phyloP scores from a whole-genome alignment of 2,113 vertebrate species.

The Triplophysa dalaica region DNA sequence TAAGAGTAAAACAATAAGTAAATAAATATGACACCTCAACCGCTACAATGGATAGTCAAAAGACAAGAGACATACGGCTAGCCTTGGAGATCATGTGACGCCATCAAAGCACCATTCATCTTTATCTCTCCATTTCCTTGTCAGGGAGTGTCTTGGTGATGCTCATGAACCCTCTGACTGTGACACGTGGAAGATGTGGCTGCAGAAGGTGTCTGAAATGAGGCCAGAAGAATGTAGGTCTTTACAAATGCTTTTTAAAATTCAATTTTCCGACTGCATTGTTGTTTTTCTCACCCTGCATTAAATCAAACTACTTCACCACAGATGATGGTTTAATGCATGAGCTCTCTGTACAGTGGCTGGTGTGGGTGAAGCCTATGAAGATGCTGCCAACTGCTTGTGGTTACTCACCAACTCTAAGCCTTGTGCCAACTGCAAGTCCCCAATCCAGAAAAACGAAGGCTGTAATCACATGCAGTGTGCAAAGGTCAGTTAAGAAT shows the following conservation, averaged over 20 bases:
- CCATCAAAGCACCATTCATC: too few species aligned
- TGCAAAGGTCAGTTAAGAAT: slow-evolving; percentile 82
- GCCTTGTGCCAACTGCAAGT: slow-evolving; percentile 96
- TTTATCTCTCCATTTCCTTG: not conserved
- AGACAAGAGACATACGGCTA: too few species aligned
- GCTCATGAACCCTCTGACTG: slow-evolving; percentile 97
- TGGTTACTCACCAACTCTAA: slow-evolving; percentile 97
- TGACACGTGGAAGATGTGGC: slow-evolving; percentile 94
- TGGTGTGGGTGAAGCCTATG: slow-evolving; percentile 93
- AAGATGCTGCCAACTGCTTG: slow-evolving; percentile 96
- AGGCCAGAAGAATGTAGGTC: slow-evolving; percentile 82
- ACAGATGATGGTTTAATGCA: not conserved
- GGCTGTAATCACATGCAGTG: slow-evolving; percentile 99
- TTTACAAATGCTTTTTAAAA: not conserved
- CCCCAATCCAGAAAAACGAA: slow-evolving; percentile 97
- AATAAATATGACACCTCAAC: too few species aligned
- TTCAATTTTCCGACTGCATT: not conserved
- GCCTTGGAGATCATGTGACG: not conserved
- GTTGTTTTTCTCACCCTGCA: not conserved
- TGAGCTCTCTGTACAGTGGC: slow-evolving; percentile 75
- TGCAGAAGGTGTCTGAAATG: slow-evolving; percentile 94
- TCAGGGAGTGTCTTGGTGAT: slow-evolving; percentile 59
- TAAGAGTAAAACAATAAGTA: too few species aligned
- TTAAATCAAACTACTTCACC: not conserved
- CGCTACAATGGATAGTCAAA: too few species aligned